phyloP scores from a whole-genome alignment of 2,797 vertebrate genomes.

The Taeniopygia guttata region DNA sequence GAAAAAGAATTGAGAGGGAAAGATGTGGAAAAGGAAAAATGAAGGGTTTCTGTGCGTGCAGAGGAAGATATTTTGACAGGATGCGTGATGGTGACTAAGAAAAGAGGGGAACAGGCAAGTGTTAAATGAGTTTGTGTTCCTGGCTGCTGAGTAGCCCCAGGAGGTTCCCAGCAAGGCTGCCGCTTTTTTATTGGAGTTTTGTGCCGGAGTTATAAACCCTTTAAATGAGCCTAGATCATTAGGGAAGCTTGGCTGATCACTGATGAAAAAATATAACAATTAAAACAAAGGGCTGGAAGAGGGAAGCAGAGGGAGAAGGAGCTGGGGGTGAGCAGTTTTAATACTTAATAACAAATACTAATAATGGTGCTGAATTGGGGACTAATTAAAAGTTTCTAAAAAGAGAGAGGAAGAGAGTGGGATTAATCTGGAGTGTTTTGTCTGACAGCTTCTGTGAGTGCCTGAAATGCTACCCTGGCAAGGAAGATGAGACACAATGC shows the following conservation, averaged over 20 bases:
- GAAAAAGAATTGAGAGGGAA: not conserved
- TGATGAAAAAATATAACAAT: constrained; percentile 80
- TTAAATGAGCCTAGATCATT: constrained; percentile 79
- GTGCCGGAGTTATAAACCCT: constrained; percentile 72
- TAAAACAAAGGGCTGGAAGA: constrained; percentile 70
- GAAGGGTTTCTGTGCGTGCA: not conserved
- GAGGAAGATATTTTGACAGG: not conserved
- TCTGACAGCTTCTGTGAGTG: not conserved
- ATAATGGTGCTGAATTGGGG: constrained; percentile 66
- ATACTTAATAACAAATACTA: constrained; percentile 78
- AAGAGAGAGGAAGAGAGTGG: constrained; percentile 42
- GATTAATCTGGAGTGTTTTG: constrained; percentile 56
- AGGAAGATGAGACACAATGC: not conserved
- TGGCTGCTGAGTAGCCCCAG: constrained; percentile 62
- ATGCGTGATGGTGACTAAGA: constrained; percentile 2
- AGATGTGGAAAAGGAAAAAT: not conserved
- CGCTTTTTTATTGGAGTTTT: constrained; percentile 74
- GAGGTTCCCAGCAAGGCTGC: constrained; percentile 64
- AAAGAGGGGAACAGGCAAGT: constrained; percentile 4
- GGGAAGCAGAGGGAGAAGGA: constrained; percentile 40
- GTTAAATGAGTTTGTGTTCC: constrained; percentile 69
- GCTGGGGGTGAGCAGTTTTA: constrained; percentile 59
- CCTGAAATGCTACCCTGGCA: not conserved
- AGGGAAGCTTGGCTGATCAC: constrained; percentile 78
- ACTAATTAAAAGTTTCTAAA: constrained; percentile 79